phyloP scores from a whole-genome alignment of 2,797 vertebrate genomes.

The Trachurus trachurus region DNA sequence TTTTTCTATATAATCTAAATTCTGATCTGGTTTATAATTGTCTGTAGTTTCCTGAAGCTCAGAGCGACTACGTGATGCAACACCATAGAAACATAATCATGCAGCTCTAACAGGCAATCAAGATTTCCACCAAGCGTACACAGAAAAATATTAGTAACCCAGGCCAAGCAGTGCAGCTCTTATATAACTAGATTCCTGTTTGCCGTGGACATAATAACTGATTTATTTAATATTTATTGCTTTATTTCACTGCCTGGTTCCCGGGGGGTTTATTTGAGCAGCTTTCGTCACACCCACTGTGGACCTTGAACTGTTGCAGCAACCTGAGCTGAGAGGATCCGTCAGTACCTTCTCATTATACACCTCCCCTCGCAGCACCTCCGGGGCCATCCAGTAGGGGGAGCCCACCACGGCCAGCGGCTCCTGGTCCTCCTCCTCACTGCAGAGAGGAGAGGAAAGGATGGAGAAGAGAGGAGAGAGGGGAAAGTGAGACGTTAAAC shows the following conservation, averaged over 20 bases:
- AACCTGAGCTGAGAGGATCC: not conserved
- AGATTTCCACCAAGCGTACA: not conserved
- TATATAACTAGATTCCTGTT: constrained; percentile 41
- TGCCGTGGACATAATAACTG: not conserved
- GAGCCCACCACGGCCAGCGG: constrained; percentile 94
- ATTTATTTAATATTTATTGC: constrained; percentile 57
- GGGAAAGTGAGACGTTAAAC: not conserved
- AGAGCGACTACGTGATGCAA: constrained; percentile 2
- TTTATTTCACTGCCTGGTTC: constrained; percentile 9
- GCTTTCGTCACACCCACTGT: constrained; percentile 40
- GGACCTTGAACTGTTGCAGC: constrained; percentile 58
- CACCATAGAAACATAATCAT: not conserved
- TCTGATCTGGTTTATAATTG: constrained; percentile 13
- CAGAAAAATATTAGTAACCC: constrained; percentile 6
- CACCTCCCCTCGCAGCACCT: constrained; percentile 93
- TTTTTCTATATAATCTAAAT: not conserved
- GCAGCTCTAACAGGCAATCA: not conserved
- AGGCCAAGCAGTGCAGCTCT: constrained; percentile 11
- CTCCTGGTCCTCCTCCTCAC: constrained; percentile 89
- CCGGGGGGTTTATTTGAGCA: constrained; percentile 14
- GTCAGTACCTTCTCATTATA: constrained; percentile 95
- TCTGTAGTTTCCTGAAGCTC: constrained; percentile 1
- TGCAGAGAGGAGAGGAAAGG: constrained; percentile 58
- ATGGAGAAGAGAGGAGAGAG: not conserved
- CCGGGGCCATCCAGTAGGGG: constrained; percentile 98